Evolutionary conservation across 2,888 invertebrate species (phyloP).

Genomic region (Eupithecia exiguata): DNA sequence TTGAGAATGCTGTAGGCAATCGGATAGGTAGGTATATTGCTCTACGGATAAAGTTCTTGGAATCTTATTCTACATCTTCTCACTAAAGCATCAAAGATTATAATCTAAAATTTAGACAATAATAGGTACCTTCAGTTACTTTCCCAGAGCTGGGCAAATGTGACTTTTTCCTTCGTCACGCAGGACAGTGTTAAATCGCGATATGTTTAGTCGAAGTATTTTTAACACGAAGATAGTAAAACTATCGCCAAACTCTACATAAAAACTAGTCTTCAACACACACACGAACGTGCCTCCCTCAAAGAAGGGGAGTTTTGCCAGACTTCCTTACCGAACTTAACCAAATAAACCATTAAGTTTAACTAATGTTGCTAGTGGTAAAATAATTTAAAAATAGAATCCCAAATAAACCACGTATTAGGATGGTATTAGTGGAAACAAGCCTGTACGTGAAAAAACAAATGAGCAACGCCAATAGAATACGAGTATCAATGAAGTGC

Average conservation of each 20-base stretch:
- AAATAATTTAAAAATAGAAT: background rate
- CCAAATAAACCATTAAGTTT: too few relatives aligned
- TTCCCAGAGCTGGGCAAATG: too few relatives aligned
- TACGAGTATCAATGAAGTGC: background rate
- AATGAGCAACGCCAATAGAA: background rate
- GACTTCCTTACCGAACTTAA: too few relatives aligned
- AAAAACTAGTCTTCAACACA: too few relatives aligned
- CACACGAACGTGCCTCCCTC: too few relatives aligned
- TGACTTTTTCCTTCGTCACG: too few relatives aligned
- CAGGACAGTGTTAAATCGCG: too few relatives aligned
- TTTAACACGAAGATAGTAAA: background rate
- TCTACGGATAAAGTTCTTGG: constrained; percentile 16
- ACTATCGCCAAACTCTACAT: too few relatives aligned
- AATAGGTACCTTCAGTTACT: background rate
- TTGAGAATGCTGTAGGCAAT: constrained; percentile 22
- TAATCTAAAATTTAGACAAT: background rate
- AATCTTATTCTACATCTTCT: constrained; percentile 13
- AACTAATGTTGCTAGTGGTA: background rate
- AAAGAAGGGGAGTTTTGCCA: too few relatives aligned
- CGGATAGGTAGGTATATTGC: constrained; percentile 11
- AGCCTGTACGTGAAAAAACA: background rate
- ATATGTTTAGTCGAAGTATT: background rate
- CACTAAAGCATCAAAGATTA: background rate
- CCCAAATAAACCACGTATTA: background rate
- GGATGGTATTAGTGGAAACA: background rate